These are phyloP conservation scores for Anas georgica DNA, from an alignment of 2,797 vertebrate species.

Conservation along the genomic window DNA sequence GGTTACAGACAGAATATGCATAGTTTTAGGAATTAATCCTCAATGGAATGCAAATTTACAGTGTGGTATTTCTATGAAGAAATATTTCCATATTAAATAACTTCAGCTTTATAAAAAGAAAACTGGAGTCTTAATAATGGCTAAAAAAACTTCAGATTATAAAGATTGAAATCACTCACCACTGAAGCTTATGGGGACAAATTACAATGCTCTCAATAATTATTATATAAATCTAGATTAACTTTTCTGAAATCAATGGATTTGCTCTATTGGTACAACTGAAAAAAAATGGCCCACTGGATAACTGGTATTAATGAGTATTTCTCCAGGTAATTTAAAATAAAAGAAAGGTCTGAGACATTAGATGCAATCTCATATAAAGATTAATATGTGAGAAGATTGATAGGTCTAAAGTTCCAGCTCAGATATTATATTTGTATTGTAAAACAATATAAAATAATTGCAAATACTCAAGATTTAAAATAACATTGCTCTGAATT, in stretches of 20 bases:
- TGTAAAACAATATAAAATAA: neutral
- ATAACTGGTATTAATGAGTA: neutral
- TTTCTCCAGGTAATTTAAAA: neutral
- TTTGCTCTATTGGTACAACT: neutral
- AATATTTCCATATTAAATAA: constrained; percentile 20
- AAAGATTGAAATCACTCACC: neutral
- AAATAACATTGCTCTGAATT: neutral
- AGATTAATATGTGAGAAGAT: neutral
- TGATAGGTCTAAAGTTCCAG: neutral
- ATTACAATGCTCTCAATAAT: neutral
- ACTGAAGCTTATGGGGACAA: neutral
- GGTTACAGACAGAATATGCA: neutral
- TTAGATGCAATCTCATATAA: neutral
- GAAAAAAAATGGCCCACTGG: neutral
- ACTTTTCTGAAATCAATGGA: neutral
- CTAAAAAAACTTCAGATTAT: neutral
- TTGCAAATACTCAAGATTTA: neutral
- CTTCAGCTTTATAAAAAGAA: neutral
- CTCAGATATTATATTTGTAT: neutral
- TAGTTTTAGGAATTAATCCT: neutral
- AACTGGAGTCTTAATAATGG: neutral
- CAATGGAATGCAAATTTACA: neutral
- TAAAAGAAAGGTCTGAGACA: neutral
- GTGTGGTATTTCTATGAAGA: neutral
- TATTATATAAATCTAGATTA: neutral